phyloP scores from a whole-genome alignment of 1,140 invertebrate genomes.

The Colletes latitarsis region DNA sequence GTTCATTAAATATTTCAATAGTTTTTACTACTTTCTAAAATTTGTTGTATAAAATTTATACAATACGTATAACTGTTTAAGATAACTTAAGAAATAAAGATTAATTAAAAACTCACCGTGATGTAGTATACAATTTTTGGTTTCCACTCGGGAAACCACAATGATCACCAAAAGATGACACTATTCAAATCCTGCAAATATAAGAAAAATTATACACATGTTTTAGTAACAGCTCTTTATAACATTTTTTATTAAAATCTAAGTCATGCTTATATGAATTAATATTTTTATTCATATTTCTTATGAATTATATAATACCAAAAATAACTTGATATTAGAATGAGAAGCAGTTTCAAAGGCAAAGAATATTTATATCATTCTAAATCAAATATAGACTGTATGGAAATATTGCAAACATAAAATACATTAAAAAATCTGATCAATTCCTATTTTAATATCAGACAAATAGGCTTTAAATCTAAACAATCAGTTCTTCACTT shows the following conservation, averaged over 20 bases:
- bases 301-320: not conserved
- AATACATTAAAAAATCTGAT: not conserved
- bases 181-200: conserved; percentile 50
- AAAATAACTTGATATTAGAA: not conserved
- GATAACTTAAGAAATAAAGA: not conserved
- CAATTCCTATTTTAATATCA: not conserved
- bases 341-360: not conserved
- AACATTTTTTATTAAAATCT: not conserved
- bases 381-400: not conserved
- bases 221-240: not conserved
- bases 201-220: conserved; percentile 9
- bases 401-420: not conserved
- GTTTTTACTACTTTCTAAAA: not conserved
- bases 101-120: conserved; percentile 68
- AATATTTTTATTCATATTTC: not conserved
- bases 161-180: conserved; percentile 69
- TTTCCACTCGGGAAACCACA: conserved; percentile 72
- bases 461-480: not conserved
- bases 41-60: too few species aligned
- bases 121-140: conserved; percentile 69
- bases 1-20: too few species aligned
- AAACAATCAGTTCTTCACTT: not conserved
- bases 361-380: not conserved
- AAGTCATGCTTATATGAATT: not conserved
- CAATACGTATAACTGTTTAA: not conserved